Percentiles rank a stretch among this genome's conserved stretches.
Evolutionary conservation across 2,113 vertebrate genomes (phyloP).

Genomic region (Lichenostomus cassidix): DNA sequence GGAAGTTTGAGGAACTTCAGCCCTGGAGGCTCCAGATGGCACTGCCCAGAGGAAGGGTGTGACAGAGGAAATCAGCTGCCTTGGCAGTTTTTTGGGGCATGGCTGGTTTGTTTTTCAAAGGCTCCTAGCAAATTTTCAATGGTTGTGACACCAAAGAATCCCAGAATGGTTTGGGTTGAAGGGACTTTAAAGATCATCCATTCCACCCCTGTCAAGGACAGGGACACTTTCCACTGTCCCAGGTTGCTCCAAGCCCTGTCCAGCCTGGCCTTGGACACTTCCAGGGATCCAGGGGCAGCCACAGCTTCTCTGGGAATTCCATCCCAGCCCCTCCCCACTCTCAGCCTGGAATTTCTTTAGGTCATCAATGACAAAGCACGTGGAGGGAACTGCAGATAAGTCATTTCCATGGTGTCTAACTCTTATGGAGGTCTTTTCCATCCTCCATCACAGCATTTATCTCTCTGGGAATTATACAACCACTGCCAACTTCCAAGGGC

Average conservation of each 20-base stretch:
- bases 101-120: not conserved
- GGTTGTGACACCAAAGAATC: not conserved
- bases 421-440: not conserved
- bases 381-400: not conserved
- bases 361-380: not conserved
- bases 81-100: not conserved
- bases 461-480: not conserved
- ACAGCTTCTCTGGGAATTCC: not conserved
- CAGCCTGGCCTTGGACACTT: not conserved
- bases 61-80: not conserved
- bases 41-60: not conserved
- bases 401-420: not conserved
- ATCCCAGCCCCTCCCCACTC: rapidly evolving
- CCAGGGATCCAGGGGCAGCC: not conserved
- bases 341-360: not conserved
- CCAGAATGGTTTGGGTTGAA: not conserved
- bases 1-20: constrained; percentile 12
- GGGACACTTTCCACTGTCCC: not conserved
- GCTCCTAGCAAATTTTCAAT: not conserved
- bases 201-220: not conserved
- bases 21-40: not conserved
- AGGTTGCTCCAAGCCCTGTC: rapidly evolving
- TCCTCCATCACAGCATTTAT: not conserved
- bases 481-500: not conserved
- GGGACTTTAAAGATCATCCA: too few species aligned